Percentiles rank a stretch among this genome's conserved stretches.
Conservation (phyloP, 1,140 invertebrate genomes). For the Lanistes nyassanus region DNA sequence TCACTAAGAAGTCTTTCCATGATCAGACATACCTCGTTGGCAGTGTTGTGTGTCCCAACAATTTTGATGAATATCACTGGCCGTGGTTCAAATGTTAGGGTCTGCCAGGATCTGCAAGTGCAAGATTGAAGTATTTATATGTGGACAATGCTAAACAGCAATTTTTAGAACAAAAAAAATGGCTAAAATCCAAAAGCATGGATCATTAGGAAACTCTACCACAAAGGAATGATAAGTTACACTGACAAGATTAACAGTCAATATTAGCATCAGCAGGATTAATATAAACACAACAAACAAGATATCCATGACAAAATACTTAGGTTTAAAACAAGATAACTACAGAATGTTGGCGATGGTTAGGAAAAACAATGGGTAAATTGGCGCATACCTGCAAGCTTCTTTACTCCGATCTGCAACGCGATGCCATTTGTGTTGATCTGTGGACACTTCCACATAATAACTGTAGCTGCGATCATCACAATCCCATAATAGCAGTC, state of each 20-base stretch:
- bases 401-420: constrained; percentile 80
- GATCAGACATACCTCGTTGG: too few relatives aligned
- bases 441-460: constrained; percentile 94
- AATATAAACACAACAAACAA: background rate
- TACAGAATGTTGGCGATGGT: too few relatives aligned
- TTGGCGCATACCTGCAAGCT: constrained; percentile 74
- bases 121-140: too few relatives aligned
- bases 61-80: constrained; percentile 95
- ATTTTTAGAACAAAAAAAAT: background rate
- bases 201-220: background rate
- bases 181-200: background rate
- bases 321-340: background rate
- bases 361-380: too few relatives aligned
- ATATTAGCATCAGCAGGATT: background rate
- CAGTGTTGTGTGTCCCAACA: constrained; percentile 94
- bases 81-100: constrained; percentile 81
- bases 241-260: background rate
- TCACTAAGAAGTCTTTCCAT: too few relatives aligned
- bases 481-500: constrained; percentile 96
- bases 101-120: constrained; percentile 81
- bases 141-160: too few relatives aligned
- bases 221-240: background rate
- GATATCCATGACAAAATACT: background rate
- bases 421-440: constrained; percentile 89
- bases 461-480: constrained; percentile 96